Percentiles rank a stretch among this genome's conserved stretches.
phyloP scores from a whole-genome alignment of 2,113 vertebrate species.

The Etia nguti region DNA sequence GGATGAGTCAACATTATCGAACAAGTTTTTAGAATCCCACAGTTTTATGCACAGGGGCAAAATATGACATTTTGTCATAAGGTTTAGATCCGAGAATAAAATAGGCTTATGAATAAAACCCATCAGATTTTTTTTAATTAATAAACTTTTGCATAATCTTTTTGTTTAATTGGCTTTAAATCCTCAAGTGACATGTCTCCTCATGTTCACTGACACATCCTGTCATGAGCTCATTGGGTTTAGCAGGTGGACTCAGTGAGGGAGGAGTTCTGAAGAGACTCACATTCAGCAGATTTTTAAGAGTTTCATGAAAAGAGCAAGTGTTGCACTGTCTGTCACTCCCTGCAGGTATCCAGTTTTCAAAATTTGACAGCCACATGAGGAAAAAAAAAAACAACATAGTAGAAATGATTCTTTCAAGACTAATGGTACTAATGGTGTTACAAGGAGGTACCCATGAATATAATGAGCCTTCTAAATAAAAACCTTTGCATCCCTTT shows the following conservation, averaged over 20 bases:
- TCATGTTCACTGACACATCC: not conserved
- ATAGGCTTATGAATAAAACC: not conserved
- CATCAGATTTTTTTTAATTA: not conserved
- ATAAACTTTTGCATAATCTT: not conserved
- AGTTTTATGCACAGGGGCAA: not conserved
- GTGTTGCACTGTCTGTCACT: not conserved
- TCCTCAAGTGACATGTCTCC: not conserved
- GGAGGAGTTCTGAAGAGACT: not conserved
- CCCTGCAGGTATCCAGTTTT: not conserved
- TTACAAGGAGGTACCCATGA: not conserved
- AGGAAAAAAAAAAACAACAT: not conserved
- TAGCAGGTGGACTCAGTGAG: not conserved
- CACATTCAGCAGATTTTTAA: not conserved
- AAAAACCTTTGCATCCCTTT: not conserved
- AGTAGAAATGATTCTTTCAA: not conserved
- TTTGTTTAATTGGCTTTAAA: conserved; percentile 14
- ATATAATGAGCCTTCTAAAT: not conserved
- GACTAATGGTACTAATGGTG: not conserved
- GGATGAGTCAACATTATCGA: conserved; percentile 35
- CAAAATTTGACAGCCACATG: not conserved
- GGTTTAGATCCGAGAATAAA: not conserved
- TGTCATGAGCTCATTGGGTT: not conserved
- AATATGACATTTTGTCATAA: not conserved
- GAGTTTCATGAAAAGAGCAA: not conserved
- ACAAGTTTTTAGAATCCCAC: not conserved